Base-by-base conservation (phyloP, 2,888 invertebrate genomes). In the Podabrus alpinus region DNA sequence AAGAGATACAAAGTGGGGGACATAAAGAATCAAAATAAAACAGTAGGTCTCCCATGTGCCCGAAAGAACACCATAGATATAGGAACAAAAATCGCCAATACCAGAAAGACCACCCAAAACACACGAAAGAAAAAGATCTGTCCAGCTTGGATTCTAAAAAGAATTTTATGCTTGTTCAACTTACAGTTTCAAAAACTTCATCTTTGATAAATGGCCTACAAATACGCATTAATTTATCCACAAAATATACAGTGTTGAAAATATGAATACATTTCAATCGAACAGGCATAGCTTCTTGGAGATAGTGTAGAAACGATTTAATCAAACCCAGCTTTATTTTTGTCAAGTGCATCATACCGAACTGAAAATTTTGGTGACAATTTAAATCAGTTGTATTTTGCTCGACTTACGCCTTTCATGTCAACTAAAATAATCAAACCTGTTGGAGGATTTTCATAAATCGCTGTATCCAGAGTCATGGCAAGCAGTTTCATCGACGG, bases 371-470 rank as follows among this genome's bases (percentile, higher is more conserved):
- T n/a, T 64, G 16, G n/a, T 13, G 3, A 16, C 3, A 66, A 11
- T 66, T 24, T 13, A 15, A 21, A 5, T 60, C 15, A 1, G 19
- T 13, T 11, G 1, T 15, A 24, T 15, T 59, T 67, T 59, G 16
- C 1, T 9, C 88, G 85, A 75, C 88, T 89, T 0, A 92, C 92
- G 0, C 92, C 92, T 59, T 87, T 86, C 90, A 93, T 92, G 83
- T 94, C 93, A 78, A 93, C 91, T 0, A 94, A 87, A 82, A 93
- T 91, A 21, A 93, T 88, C 77, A 91, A 89, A 0, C 93, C 94
- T 0, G 90, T 89, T 10, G 90, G 89, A 1, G 93, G 92, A 4
- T 91, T 86, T 68, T 88, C 88, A 80, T 88, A 87, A 0, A 92
- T 84, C 73, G 90, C 90, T 15, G 89, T 88, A 82, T 93, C 84